Evolutionary conservation across 2,113 vertebrate genomes (phyloP).

Genomic region (Grammomys surdaster): DNA sequence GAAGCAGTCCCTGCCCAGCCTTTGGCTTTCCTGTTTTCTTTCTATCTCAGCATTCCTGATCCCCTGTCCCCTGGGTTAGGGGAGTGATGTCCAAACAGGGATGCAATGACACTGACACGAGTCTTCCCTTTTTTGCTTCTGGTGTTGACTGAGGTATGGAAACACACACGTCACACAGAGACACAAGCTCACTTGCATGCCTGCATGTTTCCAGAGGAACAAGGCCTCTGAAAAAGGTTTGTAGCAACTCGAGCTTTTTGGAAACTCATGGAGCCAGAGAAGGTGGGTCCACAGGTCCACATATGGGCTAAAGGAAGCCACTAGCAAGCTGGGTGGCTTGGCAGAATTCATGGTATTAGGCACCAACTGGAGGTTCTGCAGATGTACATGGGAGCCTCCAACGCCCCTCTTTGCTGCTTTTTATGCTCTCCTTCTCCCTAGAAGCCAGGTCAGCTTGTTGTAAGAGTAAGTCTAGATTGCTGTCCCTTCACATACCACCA

Average conservation of each 20-base stretch:
- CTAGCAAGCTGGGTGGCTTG: neutral
- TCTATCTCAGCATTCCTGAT: neutral
- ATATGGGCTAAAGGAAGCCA: neutral
- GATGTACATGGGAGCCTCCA: neutral
- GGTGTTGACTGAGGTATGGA: neutral
- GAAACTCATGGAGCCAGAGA: neutral
- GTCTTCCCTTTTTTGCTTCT: slow-evolving; percentile 36
- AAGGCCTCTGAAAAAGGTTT: slow-evolving; percentile 7
- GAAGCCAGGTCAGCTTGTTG: neutral
- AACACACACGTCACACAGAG: neutral
- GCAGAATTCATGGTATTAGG: neutral
- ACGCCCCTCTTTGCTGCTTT: neutral
- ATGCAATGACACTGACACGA: neutral
- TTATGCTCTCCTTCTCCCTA: neutral
- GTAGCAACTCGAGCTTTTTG: neutral
- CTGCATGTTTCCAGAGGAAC: slow-evolving; percentile 22
- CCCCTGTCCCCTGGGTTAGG: neutral
- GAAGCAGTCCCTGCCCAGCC: slow-evolving; percentile 9
- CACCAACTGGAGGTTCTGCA: neutral
- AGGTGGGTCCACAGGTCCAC: neutral
- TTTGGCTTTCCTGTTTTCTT: neutral
- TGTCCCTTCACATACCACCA: neutral
- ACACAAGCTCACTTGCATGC: neutral
- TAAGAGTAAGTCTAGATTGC: neutral
- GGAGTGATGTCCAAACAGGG: neutral